Evolutionary conservation across 2,888 invertebrate species (phyloP), one percentile per base, ranked within the genome.

Genomic region (Drosophila paramelanica): DNA sequence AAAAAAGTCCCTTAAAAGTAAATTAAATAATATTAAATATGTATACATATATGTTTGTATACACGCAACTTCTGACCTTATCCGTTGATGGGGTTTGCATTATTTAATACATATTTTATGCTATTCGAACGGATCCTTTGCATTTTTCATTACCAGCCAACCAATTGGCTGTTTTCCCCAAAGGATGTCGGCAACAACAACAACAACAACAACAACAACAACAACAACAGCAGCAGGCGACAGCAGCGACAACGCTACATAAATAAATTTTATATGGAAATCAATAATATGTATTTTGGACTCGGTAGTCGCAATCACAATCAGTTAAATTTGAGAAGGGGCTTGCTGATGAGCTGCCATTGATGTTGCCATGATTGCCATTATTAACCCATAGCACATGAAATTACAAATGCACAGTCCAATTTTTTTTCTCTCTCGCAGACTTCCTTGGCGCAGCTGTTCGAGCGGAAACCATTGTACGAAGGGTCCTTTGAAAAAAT

Each of bases 271-370:
- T 68, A 71, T 88, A 85, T 84, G 79, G 77, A 73, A 81, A 84
- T 89, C 88, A 88, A 85, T 85, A 84, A 87, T 88, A 87, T 88
- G 59, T 73, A 80, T 71, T 61, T 67, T 45, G 53, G 20, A 60
- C 43, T 70, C 67, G 36, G 59, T 43, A 43, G 77, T 49, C 79
- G 20, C 49, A 46, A 67, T 47, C 49, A 46, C 59, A 73, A 68
- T 57, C 64, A 68, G 62, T 59, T 67, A 52, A 64, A 42, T 33
- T 45, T 23, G 23, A 23, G 23, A 23, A 23, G 23, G 23, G 23
- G 23, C 23, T 4, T 62, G 43, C 51, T 66, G 74, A 67, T 74
- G 73, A 78, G 66, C 50, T 39, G 53, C 31, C 61, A 55, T 55
- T 67, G 62, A 52, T 53, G 57, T 27, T 57, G 58, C 49, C 47